Percentiles rank a stretch among this genome's conserved stretches.
These are phyloP conservation scores for Ormyrus rosae DNA, from an alignment of 2,888 invertebrate genomes.

Conservation along the genomic window DNA sequence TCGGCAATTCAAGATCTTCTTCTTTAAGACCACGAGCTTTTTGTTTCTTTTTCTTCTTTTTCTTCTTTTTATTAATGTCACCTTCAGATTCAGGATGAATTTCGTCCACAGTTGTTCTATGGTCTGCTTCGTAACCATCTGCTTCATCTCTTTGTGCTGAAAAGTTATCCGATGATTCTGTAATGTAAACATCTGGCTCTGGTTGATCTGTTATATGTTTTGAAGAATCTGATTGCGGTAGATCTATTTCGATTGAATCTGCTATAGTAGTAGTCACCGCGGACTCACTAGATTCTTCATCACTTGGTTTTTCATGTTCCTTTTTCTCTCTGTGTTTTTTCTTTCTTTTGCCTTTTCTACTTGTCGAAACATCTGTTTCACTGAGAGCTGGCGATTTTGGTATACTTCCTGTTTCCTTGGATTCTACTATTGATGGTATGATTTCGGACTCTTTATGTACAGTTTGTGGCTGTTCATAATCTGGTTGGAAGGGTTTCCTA, in stretches of 20 bases:
- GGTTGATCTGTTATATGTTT: slow-evolving; percentile 77
- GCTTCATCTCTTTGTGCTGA: slow-evolving; percentile 69
- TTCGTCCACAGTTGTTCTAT: slow-evolving; percentile 80
- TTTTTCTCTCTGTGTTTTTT: slow-evolving; percentile 65
- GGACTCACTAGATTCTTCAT: slow-evolving; percentile 63
- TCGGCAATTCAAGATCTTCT: slow-evolving; percentile 76
- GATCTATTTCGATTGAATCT: slow-evolving; percentile 78
- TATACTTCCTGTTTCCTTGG: slow-evolving; percentile 66
- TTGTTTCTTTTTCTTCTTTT: slow-evolving; percentile 76
- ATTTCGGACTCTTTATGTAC: slow-evolving; percentile 11
- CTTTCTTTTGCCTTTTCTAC: slow-evolving; percentile 65
- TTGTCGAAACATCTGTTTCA: slow-evolving; percentile 59
- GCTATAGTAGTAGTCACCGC: slow-evolving; percentile 76
- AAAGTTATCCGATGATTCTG: slow-evolving; percentile 60
- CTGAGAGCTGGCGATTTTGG: slow-evolving; percentile 60
- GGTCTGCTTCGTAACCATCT: slow-evolving; percentile 85
- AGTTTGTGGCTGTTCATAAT: slow-evolving; percentile 29
- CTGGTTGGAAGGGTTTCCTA: slow-evolving; percentile 67
- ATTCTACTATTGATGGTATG: slow-evolving; percentile 36
- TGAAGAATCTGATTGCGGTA: slow-evolving; percentile 78
- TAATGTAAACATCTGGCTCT: slow-evolving; percentile 67
- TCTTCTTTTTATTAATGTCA: slow-evolving; percentile 75
- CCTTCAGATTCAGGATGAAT: slow-evolving; percentile 71
- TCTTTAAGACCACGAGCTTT: slow-evolving; percentile 77
- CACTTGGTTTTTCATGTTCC: slow-evolving; percentile 56